Conservation (phyloP, 2,113 vertebrate species). For the Plecotus auritus region DNA sequence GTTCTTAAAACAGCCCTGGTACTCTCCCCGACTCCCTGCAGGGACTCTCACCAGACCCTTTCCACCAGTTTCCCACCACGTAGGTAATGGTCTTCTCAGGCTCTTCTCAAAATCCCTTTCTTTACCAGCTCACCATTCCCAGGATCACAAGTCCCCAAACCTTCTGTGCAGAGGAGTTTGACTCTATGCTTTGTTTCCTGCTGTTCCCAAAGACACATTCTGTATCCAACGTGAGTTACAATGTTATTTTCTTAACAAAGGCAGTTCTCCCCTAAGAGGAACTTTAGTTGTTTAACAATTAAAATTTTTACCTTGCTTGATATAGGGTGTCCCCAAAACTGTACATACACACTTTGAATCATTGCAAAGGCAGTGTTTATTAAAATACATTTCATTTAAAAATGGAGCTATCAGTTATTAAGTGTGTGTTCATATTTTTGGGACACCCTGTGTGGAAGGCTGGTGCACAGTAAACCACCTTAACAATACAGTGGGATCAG, state of each 20-base stretch:
- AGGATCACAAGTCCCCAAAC: background rate
- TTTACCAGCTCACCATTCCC: background rate
- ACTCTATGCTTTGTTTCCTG: background rate
- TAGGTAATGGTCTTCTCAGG: background rate
- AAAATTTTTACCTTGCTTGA: background rate
- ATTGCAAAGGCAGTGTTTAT: too few relatives aligned
- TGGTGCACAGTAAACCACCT: background rate
- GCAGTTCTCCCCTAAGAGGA: background rate
- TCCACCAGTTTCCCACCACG: background rate
- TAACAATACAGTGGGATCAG: background rate
- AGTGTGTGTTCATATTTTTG: too few relatives aligned
- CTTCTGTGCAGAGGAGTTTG: background rate
- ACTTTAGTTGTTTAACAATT: background rate
- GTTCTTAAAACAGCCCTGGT: background rate
- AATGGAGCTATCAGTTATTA: too few relatives aligned
- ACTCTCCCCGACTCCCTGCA: rapidly evolving
- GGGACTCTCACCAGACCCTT: background rate
- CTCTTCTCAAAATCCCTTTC: background rate
- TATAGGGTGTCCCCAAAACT: too few relatives aligned
- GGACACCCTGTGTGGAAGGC: background rate
- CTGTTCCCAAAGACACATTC: background rate
- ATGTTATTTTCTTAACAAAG: background rate
- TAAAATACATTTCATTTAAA: too few relatives aligned
- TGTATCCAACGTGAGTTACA: background rate
- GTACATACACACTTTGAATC: too few relatives aligned